A percentile compares a stretch with the other conserved stretches of the same genome.
These are phyloP conservation scores for Takifugu rubripes DNA, from an alignment of 2,797 vertebrate species.

Conservation along the genomic window DNA sequence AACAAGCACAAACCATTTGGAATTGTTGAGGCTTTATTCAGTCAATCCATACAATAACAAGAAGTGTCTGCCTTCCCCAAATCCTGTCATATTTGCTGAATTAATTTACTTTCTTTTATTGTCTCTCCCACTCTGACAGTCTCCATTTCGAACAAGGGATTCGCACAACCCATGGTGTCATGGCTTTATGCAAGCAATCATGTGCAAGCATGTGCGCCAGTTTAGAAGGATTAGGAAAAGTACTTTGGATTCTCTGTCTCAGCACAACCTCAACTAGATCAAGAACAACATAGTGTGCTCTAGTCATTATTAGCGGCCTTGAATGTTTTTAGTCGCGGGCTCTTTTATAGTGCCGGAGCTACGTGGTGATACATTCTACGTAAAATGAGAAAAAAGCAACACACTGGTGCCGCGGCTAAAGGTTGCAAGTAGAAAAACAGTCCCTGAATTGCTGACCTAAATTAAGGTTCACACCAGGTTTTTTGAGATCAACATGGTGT, in stretches of 20 bases:
- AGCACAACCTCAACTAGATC: slow-evolving; percentile 37
- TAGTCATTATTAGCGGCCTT: slow-evolving; percentile 21
- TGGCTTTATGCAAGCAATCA: slow-evolving; percentile 69
- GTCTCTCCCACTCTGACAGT: slow-evolving; percentile 41
- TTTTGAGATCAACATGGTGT: too few species aligned
- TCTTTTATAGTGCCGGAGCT: not conserved
- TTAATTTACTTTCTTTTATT: slow-evolving; percentile 57
- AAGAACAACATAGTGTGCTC: slow-evolving; percentile 17
- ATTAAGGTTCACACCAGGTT: too few species aligned
- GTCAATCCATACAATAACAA: slow-evolving; percentile 45
- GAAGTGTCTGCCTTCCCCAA: slow-evolving; percentile 39
- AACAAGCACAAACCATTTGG: slow-evolving; percentile 23
- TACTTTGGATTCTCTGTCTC: slow-evolving; percentile 58
- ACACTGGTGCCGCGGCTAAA: too few species aligned
- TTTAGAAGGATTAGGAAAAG: slow-evolving; percentile 68
- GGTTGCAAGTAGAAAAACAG: too few species aligned
- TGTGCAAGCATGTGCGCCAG: slow-evolving; percentile 61
- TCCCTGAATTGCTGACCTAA: too few species aligned
- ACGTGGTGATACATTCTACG: not conserved
- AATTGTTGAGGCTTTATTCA: slow-evolving; percentile 22
- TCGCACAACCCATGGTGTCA: slow-evolving; percentile 68
- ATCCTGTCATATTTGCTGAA: slow-evolving; percentile 56
- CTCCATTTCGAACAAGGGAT: slow-evolving; percentile 68
- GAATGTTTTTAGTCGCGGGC: not conserved
- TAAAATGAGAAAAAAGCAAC: too few species aligned